Evolutionary conservation across 2,797 vertebrate species (phyloP).

Genomic region (Eutrigla gurnardus): DNA sequence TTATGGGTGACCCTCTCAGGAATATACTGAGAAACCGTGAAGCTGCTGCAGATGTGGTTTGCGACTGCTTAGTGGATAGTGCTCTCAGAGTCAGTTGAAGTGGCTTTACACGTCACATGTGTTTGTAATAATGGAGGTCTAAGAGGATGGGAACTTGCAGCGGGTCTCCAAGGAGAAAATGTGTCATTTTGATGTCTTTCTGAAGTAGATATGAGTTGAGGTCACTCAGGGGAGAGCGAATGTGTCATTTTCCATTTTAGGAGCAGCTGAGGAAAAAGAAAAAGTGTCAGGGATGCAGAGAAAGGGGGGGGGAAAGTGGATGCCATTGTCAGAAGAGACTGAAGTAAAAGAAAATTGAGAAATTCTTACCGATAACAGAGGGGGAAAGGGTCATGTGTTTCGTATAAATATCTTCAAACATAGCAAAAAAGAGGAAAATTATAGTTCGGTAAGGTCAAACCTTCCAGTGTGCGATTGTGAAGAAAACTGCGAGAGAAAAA

Average conservation of each 20-base stretch:
- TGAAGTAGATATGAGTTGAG: conserved; percentile 4
- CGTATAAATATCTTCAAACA: not conserved
- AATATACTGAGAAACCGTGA: too few species aligned
- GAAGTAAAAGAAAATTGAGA: not conserved
- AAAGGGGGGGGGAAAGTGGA: not conserved
- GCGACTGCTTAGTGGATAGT: not conserved
- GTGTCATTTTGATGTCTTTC: conserved; percentile 27
- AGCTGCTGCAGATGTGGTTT: too few species aligned
- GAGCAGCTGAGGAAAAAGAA: not conserved
- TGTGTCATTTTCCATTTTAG: conserved; percentile 28
- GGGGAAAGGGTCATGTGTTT: not conserved
- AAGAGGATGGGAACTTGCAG: not conserved
- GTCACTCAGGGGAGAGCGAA: not conserved
- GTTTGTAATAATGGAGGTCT: conserved; percentile 24
- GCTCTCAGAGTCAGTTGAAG: conserved; percentile 21
- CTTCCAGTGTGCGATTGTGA: not conserved
- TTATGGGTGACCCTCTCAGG: too few species aligned
- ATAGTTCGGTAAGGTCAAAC: not conserved
- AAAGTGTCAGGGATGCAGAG: not conserved
- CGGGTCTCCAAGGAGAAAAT: conserved; percentile 5
- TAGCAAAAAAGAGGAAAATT: not conserved
- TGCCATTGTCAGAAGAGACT: not conserved
- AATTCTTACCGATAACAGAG: not conserved
- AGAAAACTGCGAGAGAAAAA: not conserved
- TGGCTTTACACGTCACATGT: not conserved